A percentile compares a stretch with the other conserved stretches of the same genome.
Conservation (phyloP, 1,140 invertebrate species). For the Drosophila teissieri region DNA sequence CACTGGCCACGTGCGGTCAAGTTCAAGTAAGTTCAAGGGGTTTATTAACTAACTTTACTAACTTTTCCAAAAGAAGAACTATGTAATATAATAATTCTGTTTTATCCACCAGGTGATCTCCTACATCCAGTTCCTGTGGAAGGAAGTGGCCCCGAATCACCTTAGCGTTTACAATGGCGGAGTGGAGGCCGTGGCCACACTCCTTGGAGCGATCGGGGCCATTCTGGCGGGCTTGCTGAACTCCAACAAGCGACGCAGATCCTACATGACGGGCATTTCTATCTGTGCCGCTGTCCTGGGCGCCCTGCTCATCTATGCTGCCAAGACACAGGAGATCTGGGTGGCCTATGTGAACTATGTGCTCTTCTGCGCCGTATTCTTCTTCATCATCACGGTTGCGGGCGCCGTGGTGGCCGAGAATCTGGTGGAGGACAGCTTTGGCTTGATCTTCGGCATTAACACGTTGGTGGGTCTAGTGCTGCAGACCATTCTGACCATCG, state of each 20-base stretch:
- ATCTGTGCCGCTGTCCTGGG: constrained; percentile 87
- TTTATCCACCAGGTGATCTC: constrained; percentile 86
- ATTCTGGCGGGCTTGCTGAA: constrained; percentile 84
- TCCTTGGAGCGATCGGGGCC: constrained; percentile 88
- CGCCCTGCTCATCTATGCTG: constrained; percentile 87
- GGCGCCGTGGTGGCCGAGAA: constrained; percentile 94
- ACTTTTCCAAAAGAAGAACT: background rate
- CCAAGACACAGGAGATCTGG: constrained; percentile 88
- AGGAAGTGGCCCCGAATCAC: constrained; percentile 83
- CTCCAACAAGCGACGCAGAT: constrained; percentile 54
- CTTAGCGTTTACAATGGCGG: constrained; percentile 89
- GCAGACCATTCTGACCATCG: constrained; percentile 91
- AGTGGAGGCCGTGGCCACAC: constrained; percentile 90
- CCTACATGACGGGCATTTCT: constrained; percentile 80
- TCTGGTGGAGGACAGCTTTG: constrained; percentile 93
- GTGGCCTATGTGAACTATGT: constrained; percentile 91
- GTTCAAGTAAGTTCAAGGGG: constrained; percentile 85
- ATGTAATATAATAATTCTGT: background rate
- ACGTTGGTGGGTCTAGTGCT: constrained; percentile 91
- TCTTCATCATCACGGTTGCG: constrained; percentile 93
- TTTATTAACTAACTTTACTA: no score
- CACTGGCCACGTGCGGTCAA: constrained; percentile 91
- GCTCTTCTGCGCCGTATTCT: constrained; percentile 91
- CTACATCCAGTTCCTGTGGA: constrained; percentile 94
- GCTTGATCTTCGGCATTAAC: constrained; percentile 95